phyloP scores from a whole-genome alignment of 2,797 vertebrate genomes.

The Gymnoscopelus microlampas region DNA sequence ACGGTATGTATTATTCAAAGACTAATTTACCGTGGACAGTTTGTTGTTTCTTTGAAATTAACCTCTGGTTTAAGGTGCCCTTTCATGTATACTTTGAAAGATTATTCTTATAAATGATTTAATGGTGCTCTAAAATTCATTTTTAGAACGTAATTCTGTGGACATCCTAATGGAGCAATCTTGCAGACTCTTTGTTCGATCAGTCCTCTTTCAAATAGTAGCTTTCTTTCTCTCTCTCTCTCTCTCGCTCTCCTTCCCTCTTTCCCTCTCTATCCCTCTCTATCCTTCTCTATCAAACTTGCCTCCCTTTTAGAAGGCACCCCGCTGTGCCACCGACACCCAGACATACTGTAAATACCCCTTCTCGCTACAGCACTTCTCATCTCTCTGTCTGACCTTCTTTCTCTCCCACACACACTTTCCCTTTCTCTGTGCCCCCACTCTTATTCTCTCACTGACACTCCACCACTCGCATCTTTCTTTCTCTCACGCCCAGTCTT shows the following conservation, averaged over 20 bases:
- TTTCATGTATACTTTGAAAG: slow-evolving; percentile 70
- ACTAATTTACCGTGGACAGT: slow-evolving; percentile 68
- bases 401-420: slow-evolving; percentile 36
- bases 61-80: slow-evolving; percentile 54
- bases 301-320: slow-evolving; percentile 70
- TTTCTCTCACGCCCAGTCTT: background rate
- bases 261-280: slow-evolving; percentile 49
- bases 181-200: slow-evolving; percentile 61
- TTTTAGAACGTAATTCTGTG: slow-evolving; percentile 55
- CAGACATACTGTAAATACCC: slow-evolving; percentile 69
- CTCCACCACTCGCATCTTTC: slow-evolving; percentile 7
- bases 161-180: slow-evolving; percentile 72
- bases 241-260: slow-evolving; percentile 4
- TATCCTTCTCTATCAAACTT: slow-evolving; percentile 58
- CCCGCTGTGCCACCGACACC: slow-evolving; percentile 63
- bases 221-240: background rate
- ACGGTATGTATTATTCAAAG: slow-evolving; percentile 72
- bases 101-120: slow-evolving; percentile 77
- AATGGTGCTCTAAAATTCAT: slow-evolving; percentile 53
- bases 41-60: slow-evolving; percentile 74
- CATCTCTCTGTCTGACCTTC: slow-evolving; percentile 72
- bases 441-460: slow-evolving; percentile 7
- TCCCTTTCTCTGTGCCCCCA: slow-evolving; percentile 24
- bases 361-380: slow-evolving; percentile 57
- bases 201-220: slow-evolving; percentile 50